Evolutionary conservation across 2,113 vertebrate species (phyloP).

Genomic region (Eptatretus burgeri): DNA sequence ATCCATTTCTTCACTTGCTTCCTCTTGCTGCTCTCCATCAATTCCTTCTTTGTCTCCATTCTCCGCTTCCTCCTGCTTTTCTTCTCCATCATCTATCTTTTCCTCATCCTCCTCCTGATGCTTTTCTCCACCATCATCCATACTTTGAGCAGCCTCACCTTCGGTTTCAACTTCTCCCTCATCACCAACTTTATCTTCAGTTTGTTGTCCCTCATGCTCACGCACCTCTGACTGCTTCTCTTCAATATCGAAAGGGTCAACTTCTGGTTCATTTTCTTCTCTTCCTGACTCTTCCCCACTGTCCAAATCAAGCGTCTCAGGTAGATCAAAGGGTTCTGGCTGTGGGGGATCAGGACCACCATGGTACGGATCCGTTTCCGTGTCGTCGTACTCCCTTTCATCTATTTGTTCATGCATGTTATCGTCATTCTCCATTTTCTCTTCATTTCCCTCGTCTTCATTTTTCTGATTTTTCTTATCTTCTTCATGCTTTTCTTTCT

Average conservation of each 20-base stretch:
- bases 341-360: slow-evolving; percentile 38
- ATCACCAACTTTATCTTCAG: too few species aligned
- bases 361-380: slow-evolving; percentile 65
- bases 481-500: slow-evolving; percentile 28
- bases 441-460: slow-evolving; percentile 11
- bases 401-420: slow-evolving; percentile 40
- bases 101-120: slow-evolving; percentile 7
- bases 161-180: too few species aligned
- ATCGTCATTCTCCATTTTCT: slow-evolving; percentile 28
- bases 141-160: too few species aligned
- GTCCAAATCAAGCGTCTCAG: slow-evolving; percentile 57
- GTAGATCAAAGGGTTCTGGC: slow-evolving; percentile 49
- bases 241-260: slow-evolving; percentile 22
- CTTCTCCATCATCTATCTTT: slow-evolving; percentile 13
- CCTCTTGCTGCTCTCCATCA: slow-evolving; percentile 16
- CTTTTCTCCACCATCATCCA: not conserved
- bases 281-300: slow-evolving; percentile 22
- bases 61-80: slow-evolving; percentile 14
- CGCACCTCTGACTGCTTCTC: too few species aligned
- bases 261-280: slow-evolving; percentile 19
- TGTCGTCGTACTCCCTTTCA: slow-evolving; percentile 75
- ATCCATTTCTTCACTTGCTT: slow-evolving; percentile 14
- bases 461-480: slow-evolving; percentile 21
- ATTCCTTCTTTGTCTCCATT: slow-evolving; percentile 15
- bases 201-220: too few species aligned